Conservation (phyloP, 2,797 vertebrate genomes). For the Podarcis lilfordi region DNA sequence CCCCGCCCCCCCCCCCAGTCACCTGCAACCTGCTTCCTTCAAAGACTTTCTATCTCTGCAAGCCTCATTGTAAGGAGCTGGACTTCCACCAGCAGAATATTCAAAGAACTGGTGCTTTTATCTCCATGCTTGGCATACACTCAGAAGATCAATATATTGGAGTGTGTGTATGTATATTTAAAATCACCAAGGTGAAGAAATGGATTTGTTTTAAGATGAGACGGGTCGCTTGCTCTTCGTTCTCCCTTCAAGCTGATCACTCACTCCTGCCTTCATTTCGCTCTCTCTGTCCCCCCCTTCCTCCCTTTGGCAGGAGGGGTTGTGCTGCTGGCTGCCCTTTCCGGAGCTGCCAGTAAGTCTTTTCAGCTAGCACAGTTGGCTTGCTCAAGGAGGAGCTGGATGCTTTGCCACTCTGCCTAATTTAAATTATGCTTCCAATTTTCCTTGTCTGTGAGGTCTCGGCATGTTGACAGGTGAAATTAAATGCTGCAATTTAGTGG, state of each 20-base stretch:
- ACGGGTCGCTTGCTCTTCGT: background rate
- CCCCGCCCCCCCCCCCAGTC: background rate
- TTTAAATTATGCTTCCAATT: slow-evolving; percentile 23
- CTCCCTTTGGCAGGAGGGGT: background rate
- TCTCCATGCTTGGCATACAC: slow-evolving; percentile 8
- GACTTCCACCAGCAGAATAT: background rate
- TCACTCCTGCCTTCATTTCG: background rate
- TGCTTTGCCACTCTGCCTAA: background rate
- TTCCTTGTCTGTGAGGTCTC: background rate
- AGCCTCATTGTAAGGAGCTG: background rate
- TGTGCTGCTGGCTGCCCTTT: slow-evolving; percentile 7
- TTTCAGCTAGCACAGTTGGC: slow-evolving; percentile 3
- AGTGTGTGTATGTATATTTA: background rate
- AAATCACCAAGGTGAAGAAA: background rate
- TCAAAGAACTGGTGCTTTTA: slow-evolving; percentile 6
- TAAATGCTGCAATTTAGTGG: slow-evolving; percentile 18
- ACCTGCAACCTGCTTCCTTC: background rate
- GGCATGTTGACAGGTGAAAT: slow-evolving; percentile 20
- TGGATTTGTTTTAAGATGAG: slow-evolving; percentile 10
- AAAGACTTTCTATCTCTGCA: background rate
- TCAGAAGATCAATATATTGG: slow-evolving; percentile 1
- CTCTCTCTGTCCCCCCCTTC: background rate
- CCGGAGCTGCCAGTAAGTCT: slow-evolving; percentile 17
- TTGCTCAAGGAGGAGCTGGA: slow-evolving; percentile 1
- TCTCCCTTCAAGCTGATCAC: slow-evolving; percentile 3